These are phyloP conservation scores for Crypturellus undulatus DNA, from an alignment of 2,113 vertebrate species.

Conservation along the genomic window DNA sequence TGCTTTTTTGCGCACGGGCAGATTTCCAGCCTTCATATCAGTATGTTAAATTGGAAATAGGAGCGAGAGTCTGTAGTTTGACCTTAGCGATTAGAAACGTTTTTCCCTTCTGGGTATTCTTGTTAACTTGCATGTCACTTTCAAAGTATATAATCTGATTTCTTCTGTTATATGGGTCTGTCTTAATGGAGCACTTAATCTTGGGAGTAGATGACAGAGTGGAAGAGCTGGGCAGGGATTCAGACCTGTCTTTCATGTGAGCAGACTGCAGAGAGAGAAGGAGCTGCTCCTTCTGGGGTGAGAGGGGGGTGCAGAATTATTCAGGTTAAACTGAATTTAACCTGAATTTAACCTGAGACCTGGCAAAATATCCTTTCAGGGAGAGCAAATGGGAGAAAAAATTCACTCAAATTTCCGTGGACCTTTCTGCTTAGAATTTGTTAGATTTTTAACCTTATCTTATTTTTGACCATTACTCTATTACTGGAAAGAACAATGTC, in stretches of 20 bases:
- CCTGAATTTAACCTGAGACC: too few species aligned
- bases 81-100: neutral
- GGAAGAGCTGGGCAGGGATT: neutral
- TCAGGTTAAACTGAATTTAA: neutral
- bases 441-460: neutral
- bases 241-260: neutral
- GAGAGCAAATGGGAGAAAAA: neutral
- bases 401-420: rapidly evolving
- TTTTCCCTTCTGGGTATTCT: neutral
- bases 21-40: constrained; percentile 12
- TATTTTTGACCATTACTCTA: neutral
- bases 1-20: neutral
- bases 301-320: rapidly evolving
- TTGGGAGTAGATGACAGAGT: rapidly evolving
- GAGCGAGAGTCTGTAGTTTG: neutral
- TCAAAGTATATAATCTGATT: neutral
- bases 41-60: neutral
- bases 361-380: neutral
- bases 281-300: rapidly evolving
- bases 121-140: neutral
- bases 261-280: neutral
- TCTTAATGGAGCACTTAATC: neutral
- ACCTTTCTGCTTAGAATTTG: neutral
- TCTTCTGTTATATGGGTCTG: neutral
- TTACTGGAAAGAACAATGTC: neutral